phyloP scores from a whole-genome alignment of 2,113 vertebrate species.

The Microcebus murinus region DNA sequence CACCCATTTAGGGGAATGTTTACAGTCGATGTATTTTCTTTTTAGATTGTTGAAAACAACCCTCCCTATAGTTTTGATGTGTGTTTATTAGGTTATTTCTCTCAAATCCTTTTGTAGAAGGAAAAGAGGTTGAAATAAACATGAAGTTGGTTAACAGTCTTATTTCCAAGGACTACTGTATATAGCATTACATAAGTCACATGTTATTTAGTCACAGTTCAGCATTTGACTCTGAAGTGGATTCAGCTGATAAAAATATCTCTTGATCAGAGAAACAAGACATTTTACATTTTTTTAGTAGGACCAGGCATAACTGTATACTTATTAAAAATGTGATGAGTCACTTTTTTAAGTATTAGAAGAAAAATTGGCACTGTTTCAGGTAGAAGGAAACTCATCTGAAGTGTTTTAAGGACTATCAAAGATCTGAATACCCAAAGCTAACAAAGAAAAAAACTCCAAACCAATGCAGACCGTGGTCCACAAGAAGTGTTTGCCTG shows the following conservation, averaged over 20 bases:
- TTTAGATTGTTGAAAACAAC: not conserved
- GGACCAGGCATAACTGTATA: not conserved
- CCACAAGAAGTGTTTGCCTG: not conserved
- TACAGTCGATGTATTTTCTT: not conserved
- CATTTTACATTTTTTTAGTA: not conserved
- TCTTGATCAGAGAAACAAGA: not conserved
- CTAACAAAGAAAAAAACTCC: not conserved
- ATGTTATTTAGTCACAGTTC: not conserved
- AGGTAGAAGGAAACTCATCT: not conserved
- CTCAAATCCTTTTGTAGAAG: not conserved
- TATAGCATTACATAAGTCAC: not conserved
- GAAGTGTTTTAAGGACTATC: not conserved
- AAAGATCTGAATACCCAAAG: not conserved
- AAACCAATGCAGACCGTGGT: not conserved
- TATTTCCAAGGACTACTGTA: not conserved
- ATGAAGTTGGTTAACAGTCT: not conserved
- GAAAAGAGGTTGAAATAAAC: not conserved
- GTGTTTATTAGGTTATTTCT: not conserved
- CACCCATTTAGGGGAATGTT: not conserved
- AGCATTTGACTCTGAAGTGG: not conserved
- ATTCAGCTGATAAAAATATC: slow-evolving; percentile 42
- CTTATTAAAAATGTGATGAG: slow-evolving; percentile 19
- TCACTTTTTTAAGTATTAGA: slow-evolving; percentile 13
- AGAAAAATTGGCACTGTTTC: not conserved
- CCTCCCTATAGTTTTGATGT: not conserved